phyloP scores from a whole-genome alignment of 2,113 vertebrate species.

The Xenopus laevis region DNA sequence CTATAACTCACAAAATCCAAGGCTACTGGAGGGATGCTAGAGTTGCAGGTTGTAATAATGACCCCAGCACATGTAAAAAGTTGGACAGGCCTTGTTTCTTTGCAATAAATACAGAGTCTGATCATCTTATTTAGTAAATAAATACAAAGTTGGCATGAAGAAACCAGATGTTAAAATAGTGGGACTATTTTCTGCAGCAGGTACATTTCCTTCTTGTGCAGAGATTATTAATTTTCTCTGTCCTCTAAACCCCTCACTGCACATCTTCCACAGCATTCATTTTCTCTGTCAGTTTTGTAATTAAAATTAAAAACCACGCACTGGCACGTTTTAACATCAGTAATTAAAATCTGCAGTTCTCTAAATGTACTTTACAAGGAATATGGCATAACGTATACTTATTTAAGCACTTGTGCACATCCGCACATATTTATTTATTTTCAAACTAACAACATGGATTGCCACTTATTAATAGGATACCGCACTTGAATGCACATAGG shows the following conservation, averaged over 20 bases:
- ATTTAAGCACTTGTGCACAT: not conserved
- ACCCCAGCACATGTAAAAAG: too few relatives aligned
- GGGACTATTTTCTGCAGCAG: not conserved
- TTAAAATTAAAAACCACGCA: conserved; percentile 4
- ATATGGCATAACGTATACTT: not conserved
- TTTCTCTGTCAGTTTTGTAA: conserved; percentile 1
- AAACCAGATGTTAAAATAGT: too few relatives aligned
- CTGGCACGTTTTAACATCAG: not conserved
- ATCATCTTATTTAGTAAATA: too few relatives aligned
- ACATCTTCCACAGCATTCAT: not conserved
- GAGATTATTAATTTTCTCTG: not conserved
- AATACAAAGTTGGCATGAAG: too few relatives aligned
- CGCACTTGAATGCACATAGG: not conserved
- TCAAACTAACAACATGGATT: not conserved
- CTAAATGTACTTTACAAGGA: not conserved
- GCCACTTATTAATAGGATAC: not conserved
- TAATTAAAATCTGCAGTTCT: conserved; percentile 2
- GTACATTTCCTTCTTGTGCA: not conserved
- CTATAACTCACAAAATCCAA: too few relatives aligned
- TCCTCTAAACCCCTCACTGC: not conserved
- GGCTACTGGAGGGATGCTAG: too few relatives aligned
- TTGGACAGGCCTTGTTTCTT: too few relatives aligned
- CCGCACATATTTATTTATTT: not conserved
- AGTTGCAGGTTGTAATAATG: too few relatives aligned
- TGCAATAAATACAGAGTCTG: too few relatives aligned